Conservation (phyloP, 2,888 invertebrate genomes). For the Bombyx huttoni region DNA sequence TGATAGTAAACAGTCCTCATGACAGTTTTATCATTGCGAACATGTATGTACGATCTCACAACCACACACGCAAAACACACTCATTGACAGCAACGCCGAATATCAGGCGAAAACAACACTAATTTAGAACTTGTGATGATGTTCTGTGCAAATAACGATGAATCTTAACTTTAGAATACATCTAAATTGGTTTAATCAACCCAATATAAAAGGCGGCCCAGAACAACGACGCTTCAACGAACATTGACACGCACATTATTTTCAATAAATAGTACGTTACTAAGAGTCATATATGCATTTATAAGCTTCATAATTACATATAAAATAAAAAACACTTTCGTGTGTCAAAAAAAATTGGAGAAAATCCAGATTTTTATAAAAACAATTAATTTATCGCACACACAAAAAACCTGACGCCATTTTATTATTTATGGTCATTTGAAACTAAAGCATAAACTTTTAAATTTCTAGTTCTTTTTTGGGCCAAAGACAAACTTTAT, state of each 20-base stretch:
- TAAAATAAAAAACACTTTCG: constrained; percentile 14
- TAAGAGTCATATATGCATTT: constrained; percentile 17
- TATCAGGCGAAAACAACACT: constrained; percentile 24
- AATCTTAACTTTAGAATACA: constrained; percentile 24
- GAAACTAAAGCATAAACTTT: constrained; percentile 9
- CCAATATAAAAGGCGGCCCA: constrained; percentile 57
- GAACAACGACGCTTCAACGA: constrained; percentile 59
- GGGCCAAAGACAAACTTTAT: constrained; percentile 1
- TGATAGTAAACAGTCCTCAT: constrained; percentile 68
- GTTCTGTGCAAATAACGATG: constrained; percentile 14
- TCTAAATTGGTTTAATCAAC: constrained; percentile 41
- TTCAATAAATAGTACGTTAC: constrained; percentile 16
- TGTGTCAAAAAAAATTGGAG: constrained; percentile 18
- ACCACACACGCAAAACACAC: constrained; percentile 61
- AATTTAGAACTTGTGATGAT: constrained; percentile 20
- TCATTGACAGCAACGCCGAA: constrained; percentile 52
- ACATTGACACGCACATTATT: constrained; percentile 53
- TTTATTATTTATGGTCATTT: constrained; percentile 65
- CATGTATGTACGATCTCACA: constrained; percentile 67
- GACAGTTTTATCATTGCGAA: constrained; percentile 64
- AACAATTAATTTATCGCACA: constrained; percentile 68
- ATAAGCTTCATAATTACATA: constrained; percentile 19
- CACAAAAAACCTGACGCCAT: constrained; percentile 71
- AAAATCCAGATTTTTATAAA: constrained; percentile 35
- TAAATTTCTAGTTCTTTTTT: not conserved